Evolutionary conservation across 2,113 vertebrate genomes (phyloP), one percentile per base, ranked within the genome.

Genomic region (Melanocharis versteri): DNA sequence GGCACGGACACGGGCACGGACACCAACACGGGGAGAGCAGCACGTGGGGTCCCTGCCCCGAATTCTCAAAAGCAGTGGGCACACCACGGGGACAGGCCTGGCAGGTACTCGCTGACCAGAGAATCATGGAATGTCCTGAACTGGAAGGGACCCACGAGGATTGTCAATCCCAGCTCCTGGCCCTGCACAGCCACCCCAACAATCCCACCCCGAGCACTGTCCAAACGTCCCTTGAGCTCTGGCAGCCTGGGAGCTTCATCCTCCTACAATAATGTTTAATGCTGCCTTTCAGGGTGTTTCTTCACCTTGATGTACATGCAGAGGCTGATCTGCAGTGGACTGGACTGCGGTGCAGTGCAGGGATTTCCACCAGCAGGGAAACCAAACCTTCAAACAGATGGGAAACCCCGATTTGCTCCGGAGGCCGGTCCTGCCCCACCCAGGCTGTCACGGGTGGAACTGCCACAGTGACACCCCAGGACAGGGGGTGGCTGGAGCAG

Each of bases 261-360:
- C 11, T 50, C 39, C 68, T 26, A 2, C 26, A 56, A 2, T 7
- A 35, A 33, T 1, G 3, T 37, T 70, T 62, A 35, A 24, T 6
- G 3, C 8, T 86, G 40, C 48, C 51, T 71, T 40, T 51, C 33
- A 42, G 73, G 73, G 14, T 11, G 19, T 71, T 91, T 79, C 45
- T 58, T 68, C 6, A 1, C 16, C 78, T 33, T 5, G 1, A 27
- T 9, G 23, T 28, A 40, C 0, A 0, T 31, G 28, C 17, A 37
- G 6, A 47, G 50, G 28, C 10, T 57, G 24, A 30, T 24, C 44
- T 11, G 44, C 8, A 5, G 10, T 4, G 53, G 30, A 4, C 19
- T 15, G 70, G 22, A 13, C 0, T 31, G 51, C 30, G 23, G 4
- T 6, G 51, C 45, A 23, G 21, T 2, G 42, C 47, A 64, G 58